Conservation (phyloP, 2,888 invertebrate species). For the Homarus gammarus region DNA sequence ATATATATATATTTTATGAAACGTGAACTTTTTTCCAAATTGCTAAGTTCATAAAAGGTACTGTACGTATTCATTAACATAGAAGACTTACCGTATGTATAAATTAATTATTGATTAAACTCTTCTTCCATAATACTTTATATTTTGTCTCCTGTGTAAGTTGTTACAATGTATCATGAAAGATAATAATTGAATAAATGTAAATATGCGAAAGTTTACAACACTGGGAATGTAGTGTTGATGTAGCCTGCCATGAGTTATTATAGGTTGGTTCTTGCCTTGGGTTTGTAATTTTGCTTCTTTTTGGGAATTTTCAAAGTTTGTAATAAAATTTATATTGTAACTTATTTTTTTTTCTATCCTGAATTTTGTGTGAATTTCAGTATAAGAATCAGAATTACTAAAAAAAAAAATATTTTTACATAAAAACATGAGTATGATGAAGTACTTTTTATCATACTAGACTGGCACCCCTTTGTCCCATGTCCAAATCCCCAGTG, state of each 20-base stretch:
- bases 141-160: background rate
- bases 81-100: background rate
- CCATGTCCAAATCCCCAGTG: too few relatives aligned
- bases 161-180: background rate
- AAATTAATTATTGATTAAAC: background rate
- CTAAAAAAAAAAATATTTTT: too few relatives aligned
- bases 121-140: background rate
- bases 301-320: background rate
- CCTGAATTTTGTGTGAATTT: too few relatives aligned
- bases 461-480: too few relatives aligned
- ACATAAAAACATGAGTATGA: too few relatives aligned
- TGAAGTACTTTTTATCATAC: too few relatives aligned
- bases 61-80: background rate
- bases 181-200: background rate
- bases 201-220: background rate
- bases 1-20: too few relatives aligned
- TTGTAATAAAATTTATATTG: slow-evolving; percentile 5
- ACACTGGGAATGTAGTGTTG: background rate
- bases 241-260: background rate
- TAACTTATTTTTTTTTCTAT: background rate
- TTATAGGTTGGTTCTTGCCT: background rate
- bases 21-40: background rate
- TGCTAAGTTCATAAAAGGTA: background rate
- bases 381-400: too few relatives aligned
- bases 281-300: slow-evolving; percentile 8